Evolutionary conservation across 2,113 vertebrate species (phyloP).

Genomic region (Vombatus ursinus): DNA sequence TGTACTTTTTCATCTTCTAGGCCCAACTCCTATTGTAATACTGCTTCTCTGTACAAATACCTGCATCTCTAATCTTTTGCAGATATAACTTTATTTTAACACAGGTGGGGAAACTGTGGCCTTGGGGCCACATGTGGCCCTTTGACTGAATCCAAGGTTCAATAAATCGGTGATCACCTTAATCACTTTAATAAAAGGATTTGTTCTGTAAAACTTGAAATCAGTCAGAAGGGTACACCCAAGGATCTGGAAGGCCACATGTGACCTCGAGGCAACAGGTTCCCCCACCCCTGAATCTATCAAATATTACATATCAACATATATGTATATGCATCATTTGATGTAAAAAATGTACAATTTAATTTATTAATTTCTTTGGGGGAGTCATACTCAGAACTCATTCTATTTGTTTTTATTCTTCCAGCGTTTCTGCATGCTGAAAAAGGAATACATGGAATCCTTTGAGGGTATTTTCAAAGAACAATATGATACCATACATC

Average conservation of each 20-base stretch:
- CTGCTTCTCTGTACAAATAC: neutral
- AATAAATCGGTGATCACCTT: too few species aligned
- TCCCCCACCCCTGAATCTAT: neutral
- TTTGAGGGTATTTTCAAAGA: constrained; percentile 98
- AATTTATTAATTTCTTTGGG: constrained; percentile 7
- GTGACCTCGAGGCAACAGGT: too few species aligned
- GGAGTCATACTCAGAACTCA: neutral
- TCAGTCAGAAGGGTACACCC: too few species aligned
- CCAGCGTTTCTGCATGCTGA: constrained; percentile 97
- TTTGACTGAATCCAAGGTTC: too few species aligned
- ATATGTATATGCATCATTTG: neutral
- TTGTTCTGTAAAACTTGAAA: too few species aligned
- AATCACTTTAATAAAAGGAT: too few species aligned
- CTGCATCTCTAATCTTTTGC: constrained; percentile 4
- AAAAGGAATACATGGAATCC: constrained; percentile 99
- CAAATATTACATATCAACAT: neutral
- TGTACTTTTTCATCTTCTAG: neutral
- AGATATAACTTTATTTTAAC: constrained; percentile 44
- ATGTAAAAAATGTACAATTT: constrained; percentile 9
- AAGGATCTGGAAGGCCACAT: too few species aligned
- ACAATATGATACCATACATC: constrained; percentile 98
- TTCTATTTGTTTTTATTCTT: constrained; percentile 50
- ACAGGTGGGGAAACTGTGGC: too few species aligned
- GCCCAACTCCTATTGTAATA: neutral
- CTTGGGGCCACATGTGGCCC: too few species aligned